These are phyloP conservation scores for Callyntrura sp. DNA, from an alignment of 2,888 invertebrate species.

Conservation along the genomic window DNA sequence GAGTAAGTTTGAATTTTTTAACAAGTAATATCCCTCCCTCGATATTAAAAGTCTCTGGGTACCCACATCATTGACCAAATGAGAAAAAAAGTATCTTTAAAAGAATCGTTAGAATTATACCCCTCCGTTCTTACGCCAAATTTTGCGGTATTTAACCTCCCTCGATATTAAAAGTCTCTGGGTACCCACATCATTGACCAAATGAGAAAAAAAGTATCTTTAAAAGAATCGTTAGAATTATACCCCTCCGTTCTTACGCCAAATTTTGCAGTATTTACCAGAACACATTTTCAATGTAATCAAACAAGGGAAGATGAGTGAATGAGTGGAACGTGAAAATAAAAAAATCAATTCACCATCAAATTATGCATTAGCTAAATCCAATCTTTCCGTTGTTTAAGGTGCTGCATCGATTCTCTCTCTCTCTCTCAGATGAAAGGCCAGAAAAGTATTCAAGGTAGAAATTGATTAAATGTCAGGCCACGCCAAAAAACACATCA, in stretches of 20 bases:
- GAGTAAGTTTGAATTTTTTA: slow-evolving; percentile 11
- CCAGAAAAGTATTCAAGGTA: not conserved
- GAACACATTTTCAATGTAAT: not conserved
- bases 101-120: not conserved
- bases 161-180: too few species aligned
- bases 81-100: not conserved
- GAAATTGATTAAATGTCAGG: slow-evolving; percentile 47
- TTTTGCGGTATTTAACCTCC: slow-evolving; percentile 26
- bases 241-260: not conserved
- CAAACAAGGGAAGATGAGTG: not conserved
- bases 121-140: not conserved
- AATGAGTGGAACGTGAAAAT: slow-evolving; percentile 10
- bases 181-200: not conserved
- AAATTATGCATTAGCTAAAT: not conserved
- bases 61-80: not conserved
- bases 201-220: not conserved
- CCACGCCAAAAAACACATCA: not conserved
- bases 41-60: too few species aligned
- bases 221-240: not conserved
- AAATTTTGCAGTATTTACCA: slow-evolving; percentile 1
- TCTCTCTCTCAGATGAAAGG: too few species aligned
- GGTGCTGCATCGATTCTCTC: slow-evolving; percentile 11
- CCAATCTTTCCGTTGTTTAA: not conserved
- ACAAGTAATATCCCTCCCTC: not conserved
- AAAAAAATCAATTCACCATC: not conserved